Evolutionary conservation across 2,113 vertebrate genomes (phyloP), one percentile per base, ranked within the genome.

Genomic region (Cebidichthys violaceus): DNA sequence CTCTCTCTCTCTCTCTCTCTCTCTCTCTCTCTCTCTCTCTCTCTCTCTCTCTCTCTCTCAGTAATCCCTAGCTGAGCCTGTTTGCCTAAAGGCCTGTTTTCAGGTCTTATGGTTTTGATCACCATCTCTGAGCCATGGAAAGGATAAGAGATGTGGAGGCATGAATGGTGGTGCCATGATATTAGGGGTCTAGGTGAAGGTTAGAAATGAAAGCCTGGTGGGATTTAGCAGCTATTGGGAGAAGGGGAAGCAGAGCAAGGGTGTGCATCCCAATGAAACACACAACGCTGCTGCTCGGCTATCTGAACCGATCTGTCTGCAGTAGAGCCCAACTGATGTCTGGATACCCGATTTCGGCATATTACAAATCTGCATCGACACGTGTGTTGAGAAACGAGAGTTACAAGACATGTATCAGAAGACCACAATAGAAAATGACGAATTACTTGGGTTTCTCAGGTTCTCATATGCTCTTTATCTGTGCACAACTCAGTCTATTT

Each of bases 31-130:
- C 45, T 61, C 43, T 54, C 35, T 33, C 59, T 22, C 33, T 43
- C 61, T 68, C 17, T 77, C 43, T 75, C 50, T 68, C 41, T 79
- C 75, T 77, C 77, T 31, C 70, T 54, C 45, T 3, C 75, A 50
- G 65, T 88, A 85, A 87, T 91, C 85, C 86, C 71, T 33, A 59
- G 80, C 70, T 85, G 78, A 70, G 74, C 54, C 79, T 78, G 70
- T 86, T 87, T 89, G 87, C 92, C 84, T 75, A 73, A 55, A 86
- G 89, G 87, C 91, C 81, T 86, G 76, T 88, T 90, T 90, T 91
- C 70, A 87, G 87, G 86, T 89, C 73, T 90, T 81, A 76, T 91
- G 76, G 67, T 90, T 92, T 89, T 93, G 84, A 93, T 90, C 82
- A 91, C 69, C 66, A 75, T 83, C 72, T 87, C 83, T 64, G 65